A percentile compares a stretch with the other conserved stretches of the same genome.
These are phyloP conservation scores for Pristionchus arcanus DNA, from an alignment of 2,888 invertebrate species.

Conservation along the genomic window DNA sequence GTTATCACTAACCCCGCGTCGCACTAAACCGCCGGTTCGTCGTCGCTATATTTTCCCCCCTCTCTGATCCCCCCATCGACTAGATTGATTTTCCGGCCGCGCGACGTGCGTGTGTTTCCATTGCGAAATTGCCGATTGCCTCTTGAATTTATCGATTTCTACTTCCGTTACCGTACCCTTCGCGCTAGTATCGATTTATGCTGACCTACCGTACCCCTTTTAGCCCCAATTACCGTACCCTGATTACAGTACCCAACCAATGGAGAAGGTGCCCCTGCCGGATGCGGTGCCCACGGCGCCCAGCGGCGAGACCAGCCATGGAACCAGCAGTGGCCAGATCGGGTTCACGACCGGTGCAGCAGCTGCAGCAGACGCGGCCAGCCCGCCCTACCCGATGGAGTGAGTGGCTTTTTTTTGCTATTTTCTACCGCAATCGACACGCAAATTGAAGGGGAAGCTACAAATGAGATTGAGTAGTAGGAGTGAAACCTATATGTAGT, in stretches of 20 bases:
- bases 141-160: background rate
- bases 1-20: background rate
- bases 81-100: background rate
- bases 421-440: too few species aligned
- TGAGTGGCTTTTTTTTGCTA: background rate
- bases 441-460: too few species aligned
- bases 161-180: too few species aligned
- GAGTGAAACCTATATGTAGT: background rate
- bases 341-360: conserved; percentile 20
- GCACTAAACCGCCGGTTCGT: background rate
- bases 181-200: too few species aligned
- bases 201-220: too few species aligned
- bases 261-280: conserved; percentile 42
- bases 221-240: background rate
- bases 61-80: background rate
- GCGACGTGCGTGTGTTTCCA: background rate
- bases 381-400: conserved; percentile 4
- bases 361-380: background rate
- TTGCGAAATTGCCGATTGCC: background rate
- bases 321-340: conserved; percentile 21
- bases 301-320: conserved; percentile 2
- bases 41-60: background rate
- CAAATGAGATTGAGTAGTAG: background rate
- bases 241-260: background rate
- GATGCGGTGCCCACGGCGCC: background rate